Evolutionary conservation across 2,113 vertebrate genomes (phyloP).

Genomic region (Sinocyclocheilus rhinocerous): DNA sequence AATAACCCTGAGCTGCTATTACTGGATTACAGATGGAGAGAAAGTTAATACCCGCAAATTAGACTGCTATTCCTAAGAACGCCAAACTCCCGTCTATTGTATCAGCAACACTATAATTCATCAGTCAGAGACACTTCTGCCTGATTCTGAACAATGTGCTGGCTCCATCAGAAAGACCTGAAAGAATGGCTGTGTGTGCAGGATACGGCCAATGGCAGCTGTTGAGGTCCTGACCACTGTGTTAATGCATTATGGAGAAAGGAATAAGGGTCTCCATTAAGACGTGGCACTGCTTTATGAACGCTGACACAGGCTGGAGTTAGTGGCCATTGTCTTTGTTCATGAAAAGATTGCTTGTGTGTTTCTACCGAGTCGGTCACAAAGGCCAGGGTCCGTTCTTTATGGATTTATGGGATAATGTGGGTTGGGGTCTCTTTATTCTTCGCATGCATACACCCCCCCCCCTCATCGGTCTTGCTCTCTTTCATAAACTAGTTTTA

Average conservation of each 20-base stretch:
- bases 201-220: conserved; percentile 48
- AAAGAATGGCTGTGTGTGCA: conserved; percentile 73
- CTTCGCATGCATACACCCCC: background rate
- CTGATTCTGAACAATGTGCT: conserved; percentile 53
- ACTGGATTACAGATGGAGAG: conserved; percentile 3
- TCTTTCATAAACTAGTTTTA: background rate
- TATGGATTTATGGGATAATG: conserved; percentile 61
- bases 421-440: conserved; percentile 47
- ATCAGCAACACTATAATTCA: conserved; percentile 16
- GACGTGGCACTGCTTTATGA: conserved; percentile 70
- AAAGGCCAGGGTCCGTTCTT: conserved; percentile 64
- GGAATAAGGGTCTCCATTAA: conserved; percentile 73
- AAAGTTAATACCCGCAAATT: conserved; percentile 30
- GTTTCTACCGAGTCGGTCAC: conserved; percentile 57
- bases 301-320: conserved; percentile 43
- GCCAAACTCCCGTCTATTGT: conserved; percentile 17
- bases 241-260: conserved; percentile 20
- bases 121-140: conserved; percentile 27
- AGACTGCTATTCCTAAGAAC: conserved; percentile 8
- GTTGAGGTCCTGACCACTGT: conserved; percentile 69
- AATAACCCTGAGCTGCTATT: conserved; percentile 11
- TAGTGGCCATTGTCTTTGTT: conserved; percentile 69
- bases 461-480: background rate
- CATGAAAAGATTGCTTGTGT: conserved; percentile 72
- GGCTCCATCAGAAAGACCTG: conserved; percentile 71